Conservation (phyloP, 2,113 vertebrate species). For the Hippocampus barbouri region DNA sequence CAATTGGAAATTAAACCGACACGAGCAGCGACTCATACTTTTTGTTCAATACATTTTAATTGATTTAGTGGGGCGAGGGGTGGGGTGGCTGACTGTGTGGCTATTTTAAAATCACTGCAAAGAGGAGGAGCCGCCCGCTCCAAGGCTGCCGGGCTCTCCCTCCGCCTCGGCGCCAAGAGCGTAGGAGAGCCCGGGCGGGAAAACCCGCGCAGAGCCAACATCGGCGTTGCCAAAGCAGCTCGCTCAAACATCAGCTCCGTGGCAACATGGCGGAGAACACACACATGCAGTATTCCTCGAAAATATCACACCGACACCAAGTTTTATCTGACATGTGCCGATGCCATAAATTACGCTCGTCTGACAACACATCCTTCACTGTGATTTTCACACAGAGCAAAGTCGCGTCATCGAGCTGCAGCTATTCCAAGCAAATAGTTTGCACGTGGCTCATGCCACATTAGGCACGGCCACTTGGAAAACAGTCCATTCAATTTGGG, state of each 20-base stretch:
- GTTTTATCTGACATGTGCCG: not conserved
- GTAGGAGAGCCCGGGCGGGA: not conserved
- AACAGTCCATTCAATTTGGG: not conserved
- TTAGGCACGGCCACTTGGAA: not conserved
- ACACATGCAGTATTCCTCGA: not conserved
- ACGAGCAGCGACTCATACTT: too few relatives aligned
- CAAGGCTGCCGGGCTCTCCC: too few relatives aligned
- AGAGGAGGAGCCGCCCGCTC: too few relatives aligned
- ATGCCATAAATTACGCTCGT: not conserved
- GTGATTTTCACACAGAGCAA: not conserved
- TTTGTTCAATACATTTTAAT: too few relatives aligned
- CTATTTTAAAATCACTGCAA: too few relatives aligned
- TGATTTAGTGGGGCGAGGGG: too few relatives aligned
- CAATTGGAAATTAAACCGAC: too few relatives aligned
- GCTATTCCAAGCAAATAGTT: not conserved
- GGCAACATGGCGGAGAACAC: not conserved
- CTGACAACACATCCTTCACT: not conserved
- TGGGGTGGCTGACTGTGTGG: too few relatives aligned
- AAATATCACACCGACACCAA: not conserved
- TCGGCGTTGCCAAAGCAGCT: not conserved
- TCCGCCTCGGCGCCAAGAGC: not conserved
- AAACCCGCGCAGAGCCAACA: not conserved
- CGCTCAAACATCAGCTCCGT: conserved; percentile 1
- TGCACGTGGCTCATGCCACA: too few relatives aligned
- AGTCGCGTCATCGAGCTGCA: not conserved